These are phyloP conservation scores for Epistrophe eligans DNA, from an alignment of 2,888 invertebrate genomes.

Conservation along the genomic window DNA sequence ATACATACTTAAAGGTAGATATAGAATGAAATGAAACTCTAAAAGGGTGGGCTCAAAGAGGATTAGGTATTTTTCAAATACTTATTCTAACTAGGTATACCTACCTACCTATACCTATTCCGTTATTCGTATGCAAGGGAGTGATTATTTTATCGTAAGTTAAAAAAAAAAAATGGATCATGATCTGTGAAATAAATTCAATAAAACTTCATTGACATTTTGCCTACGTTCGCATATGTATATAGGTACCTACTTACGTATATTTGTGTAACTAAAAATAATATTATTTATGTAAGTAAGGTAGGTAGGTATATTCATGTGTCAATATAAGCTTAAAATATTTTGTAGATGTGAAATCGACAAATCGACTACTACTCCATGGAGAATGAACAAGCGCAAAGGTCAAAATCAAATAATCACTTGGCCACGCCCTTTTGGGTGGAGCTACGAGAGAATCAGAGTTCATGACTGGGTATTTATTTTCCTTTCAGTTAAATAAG, in stretches of 20 bases:
- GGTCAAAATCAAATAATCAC: conserved; percentile 76
- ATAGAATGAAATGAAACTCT: not conserved
- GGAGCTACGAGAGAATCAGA: conserved; percentile 71
- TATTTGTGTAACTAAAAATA: conserved; percentile 41
- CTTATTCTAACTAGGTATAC: not conserved
- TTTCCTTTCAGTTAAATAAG: conserved; percentile 69
- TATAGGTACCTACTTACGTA: not conserved
- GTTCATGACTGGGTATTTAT: conserved; percentile 76
- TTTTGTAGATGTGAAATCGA: conserved; percentile 69
- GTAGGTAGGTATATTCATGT: conserved; percentile 31
- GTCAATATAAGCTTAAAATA: conserved; percentile 72
- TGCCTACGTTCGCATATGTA: conserved; percentile 1
- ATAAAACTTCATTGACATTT: conserved; percentile 32
- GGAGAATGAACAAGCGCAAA: conserved; percentile 76
- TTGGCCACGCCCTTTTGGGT: conserved; percentile 67
- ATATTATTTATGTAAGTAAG: conserved; percentile 32
- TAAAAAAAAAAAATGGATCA: conserved; percentile 26
- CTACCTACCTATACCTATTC: not conserved
- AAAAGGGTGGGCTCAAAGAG: not conserved
- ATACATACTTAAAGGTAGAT: not conserved
- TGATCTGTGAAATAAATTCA: conserved; percentile 41
- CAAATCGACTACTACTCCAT: conserved; percentile 72
- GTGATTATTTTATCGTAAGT: conserved; percentile 9
- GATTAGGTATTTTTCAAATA: not conserved
- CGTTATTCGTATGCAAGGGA: not conserved